phyloP scores from a whole-genome alignment of 2,113 vertebrate genomes.

The Tetrao urogallus region DNA sequence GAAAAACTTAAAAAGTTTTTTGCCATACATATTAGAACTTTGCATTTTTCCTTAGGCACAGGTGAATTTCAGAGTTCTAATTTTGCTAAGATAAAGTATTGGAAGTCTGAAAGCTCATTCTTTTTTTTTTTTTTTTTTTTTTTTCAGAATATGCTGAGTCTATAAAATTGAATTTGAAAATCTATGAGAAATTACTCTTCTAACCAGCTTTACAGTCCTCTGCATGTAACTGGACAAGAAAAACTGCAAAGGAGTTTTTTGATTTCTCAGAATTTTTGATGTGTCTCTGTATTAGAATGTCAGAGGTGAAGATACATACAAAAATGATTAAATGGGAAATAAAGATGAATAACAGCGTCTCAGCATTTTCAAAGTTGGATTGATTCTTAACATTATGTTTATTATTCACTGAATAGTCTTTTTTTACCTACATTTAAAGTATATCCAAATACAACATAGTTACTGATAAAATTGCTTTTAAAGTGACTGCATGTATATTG shows the following conservation, averaged over 20 bases:
- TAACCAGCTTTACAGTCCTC: background rate
- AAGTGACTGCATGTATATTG: background rate
- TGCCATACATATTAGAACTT: background rate
- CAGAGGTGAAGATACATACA: background rate
- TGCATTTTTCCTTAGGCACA: background rate
- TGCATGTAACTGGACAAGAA: background rate
- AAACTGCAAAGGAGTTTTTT: background rate
- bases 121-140: fast-evolving
- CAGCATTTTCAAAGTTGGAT: background rate
- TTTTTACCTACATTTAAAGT: background rate
- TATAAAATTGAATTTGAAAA: conserved; percentile 20
- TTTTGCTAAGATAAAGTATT: background rate
- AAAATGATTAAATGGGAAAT: background rate
- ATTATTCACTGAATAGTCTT: background rate
- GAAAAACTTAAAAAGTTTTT: background rate
- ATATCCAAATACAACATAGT: background rate
- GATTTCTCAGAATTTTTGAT: background rate
- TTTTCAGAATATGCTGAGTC: background rate
- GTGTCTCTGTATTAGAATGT: background rate
- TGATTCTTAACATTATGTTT: background rate
- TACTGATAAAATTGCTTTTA: background rate
- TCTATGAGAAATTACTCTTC: background rate
- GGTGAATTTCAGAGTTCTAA: background rate
- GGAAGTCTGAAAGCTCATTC: background rate
- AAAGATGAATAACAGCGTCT: background rate